Percentiles rank a stretch among this genome's conserved stretches.
phyloP scores from a whole-genome alignment of 2,888 invertebrate species.

The Ormyrus pomaceus region DNA sequence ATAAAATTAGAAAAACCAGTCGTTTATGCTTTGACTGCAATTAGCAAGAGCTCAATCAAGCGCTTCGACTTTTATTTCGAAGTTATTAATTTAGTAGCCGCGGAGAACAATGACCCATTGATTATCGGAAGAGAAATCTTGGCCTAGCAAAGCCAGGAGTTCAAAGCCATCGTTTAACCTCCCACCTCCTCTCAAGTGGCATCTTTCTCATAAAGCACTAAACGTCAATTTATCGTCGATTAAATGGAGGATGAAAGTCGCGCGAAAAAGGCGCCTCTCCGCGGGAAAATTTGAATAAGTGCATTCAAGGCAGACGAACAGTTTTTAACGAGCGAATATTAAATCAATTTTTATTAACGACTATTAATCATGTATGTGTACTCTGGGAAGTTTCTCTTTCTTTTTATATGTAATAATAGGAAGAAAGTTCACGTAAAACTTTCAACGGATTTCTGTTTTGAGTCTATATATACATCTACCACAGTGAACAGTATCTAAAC shows the following conservation, averaged over 20 bases:
- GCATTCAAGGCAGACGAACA: background rate
- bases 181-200: background rate
- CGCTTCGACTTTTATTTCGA: background rate
- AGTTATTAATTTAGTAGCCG: constrained; percentile 6
- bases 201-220: constrained; percentile 9
- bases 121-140: constrained; percentile 45
- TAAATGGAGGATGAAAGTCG: constrained; percentile 43
- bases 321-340: constrained; percentile 22
- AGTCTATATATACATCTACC: background rate
- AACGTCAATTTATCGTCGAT: constrained; percentile 42
- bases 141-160: background rate
- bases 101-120: constrained; percentile 45
- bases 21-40: no score
- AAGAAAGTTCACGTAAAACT: constrained; percentile 25
- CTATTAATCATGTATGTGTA: constrained; percentile 23
- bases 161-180: constrained; percentile 47
- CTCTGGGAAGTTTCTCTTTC: constrained; percentile 21
- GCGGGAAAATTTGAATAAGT: constrained; percentile 25
- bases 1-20: no score
- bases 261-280: background rate
- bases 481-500: no score
- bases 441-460: constrained; percentile 5
- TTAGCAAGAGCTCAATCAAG: background rate
- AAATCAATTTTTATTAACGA: constrained; percentile 26
- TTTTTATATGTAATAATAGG: constrained; percentile 6